Evolutionary conservation across 2,113 vertebrate genomes (phyloP), one percentile per base, ranked within the genome.

Genomic region (Dipodomys spectabilis): DNA sequence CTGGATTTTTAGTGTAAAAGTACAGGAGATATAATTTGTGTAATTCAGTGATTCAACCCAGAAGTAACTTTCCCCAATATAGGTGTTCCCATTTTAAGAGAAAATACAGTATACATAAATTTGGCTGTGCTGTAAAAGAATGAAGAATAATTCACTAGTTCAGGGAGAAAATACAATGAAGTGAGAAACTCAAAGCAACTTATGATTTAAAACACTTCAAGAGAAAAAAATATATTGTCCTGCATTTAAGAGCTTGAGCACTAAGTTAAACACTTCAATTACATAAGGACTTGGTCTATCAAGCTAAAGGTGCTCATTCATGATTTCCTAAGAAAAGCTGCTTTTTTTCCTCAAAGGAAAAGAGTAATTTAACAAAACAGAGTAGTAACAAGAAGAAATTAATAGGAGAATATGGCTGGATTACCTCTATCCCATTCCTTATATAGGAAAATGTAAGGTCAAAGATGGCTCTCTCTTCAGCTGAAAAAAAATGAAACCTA

Each of bases 241-340:
- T 64, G 1, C 39, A 39, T 39, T 39, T 39, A 5, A 39, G 39
- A 39, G 39, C 39, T 44, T 82, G 39, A 78, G 68, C 19, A 6
- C 45, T 9, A n/a, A 62, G 74, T 67, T 67, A 84, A 62, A 62
- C 60, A 49, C 23, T 67, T 5, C 19, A 12, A 35, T 10, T 35
- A 44, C 28, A 35, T 15, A 85, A 79, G 18, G 22, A 35, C 16
- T 32, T 23, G 12, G 39, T 12, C 35, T 64, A 25, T 11, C 9
- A 32, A 83, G 68, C 71, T 82, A 71, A 35, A 78, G 32, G 53
- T 32, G 19, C 65, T 44, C 72, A 28, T 44, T 20, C 20, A 23
- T 32, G n/a, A 39, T 80, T 81, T 35, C 45, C 53, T 72, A n/a
- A n/a, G 68, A 69, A 90, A 45, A 64, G 53, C n/a, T 92, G n/a